These are phyloP conservation scores for Drosophila algonquin DNA, from an alignment of 2,888 invertebrate species.

Conservation along the genomic window DNA sequence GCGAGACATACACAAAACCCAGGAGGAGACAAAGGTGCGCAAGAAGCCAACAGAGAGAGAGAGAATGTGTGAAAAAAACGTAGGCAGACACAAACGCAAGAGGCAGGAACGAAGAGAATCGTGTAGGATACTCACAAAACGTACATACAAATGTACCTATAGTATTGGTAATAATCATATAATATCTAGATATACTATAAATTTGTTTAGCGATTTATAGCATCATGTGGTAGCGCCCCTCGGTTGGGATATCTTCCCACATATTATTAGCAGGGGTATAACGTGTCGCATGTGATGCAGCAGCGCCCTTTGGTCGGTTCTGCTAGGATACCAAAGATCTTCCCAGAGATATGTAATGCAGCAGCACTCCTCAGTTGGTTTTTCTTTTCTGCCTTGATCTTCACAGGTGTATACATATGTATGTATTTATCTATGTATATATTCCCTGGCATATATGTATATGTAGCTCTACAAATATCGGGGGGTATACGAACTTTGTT, in stretches of 20 bases:
- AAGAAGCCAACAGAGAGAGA: slow-evolving; percentile 6
- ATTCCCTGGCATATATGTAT: neutral
- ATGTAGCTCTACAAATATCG: neutral
- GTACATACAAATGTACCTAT: neutral
- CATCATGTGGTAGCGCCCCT: too few relatives aligned
- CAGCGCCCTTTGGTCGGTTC: too few relatives aligned
- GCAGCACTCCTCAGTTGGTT: neutral
- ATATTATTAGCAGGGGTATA: too few relatives aligned
- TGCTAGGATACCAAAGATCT: neutral
- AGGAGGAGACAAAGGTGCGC: slow-evolving; percentile 21
- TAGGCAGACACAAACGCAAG: neutral
- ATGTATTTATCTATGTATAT: too few relatives aligned
- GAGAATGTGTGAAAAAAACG: slow-evolving; percentile 28
- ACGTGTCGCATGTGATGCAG: too few relatives aligned
- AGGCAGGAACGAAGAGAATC: neutral
- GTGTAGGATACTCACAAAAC: neutral
- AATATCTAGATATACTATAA: neutral
- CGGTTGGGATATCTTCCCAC: neutral
- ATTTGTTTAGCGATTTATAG: neutral
- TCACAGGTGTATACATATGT: neutral
- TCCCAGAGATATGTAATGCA: neutral
- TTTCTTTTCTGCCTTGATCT: neutral
- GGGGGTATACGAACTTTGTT: neutral
- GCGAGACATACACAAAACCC: slow-evolving; percentile 37
- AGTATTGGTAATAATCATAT: too few relatives aligned